Base-by-base conservation (phyloP, 2,113 vertebrate species). In the Hassar affinis region DNA sequence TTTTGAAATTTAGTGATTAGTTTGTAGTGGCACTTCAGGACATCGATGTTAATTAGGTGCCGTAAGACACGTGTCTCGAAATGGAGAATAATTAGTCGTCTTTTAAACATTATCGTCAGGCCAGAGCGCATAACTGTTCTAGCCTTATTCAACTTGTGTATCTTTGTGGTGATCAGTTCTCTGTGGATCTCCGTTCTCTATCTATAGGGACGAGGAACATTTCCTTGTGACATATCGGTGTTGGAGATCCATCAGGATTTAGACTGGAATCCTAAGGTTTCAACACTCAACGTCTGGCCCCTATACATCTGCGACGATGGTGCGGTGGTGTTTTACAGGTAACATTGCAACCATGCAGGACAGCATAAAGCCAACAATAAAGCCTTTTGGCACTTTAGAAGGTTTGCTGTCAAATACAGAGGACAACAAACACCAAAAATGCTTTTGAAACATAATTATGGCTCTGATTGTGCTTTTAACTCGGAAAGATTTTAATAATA, bases 321-420 rank as follows among this genome's bases (percentile, higher is more conserved):
- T 49, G 98, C 98, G 18, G 98, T 99, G 89, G 97, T 99, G 93
- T 99, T 98, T 94, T 99, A 98, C 94, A 98, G 98, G 98, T 99
- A 94, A 91, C 3, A 27, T 11, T 0, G 42, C 9, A 8, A 4
- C n/a, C 42, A 25, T 11, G 66, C 33, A 69, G n/a, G 14, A 25
- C 27, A 42, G 15, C 6, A 8, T 5, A 47, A 38, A 42, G 18
- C 1, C 0, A 7, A n/a, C 38, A 15, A 2, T 14, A 69, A 4
- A 42, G 18, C 33, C 17, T 42, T 38, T 20, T 2, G 35, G 35
- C 64, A 10, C n/a, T 61, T 20, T 68, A 1, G 9, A 38, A 45
- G 10, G 0, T 71, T 45, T 25, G 22, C 20, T 69, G 38, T 45
- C 2, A 1, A 45, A 38, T 68, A 17, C 35, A 10, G 17, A 71